Base-by-base conservation (phyloP, 2,888 invertebrate species). In the Sclerodermus sp. region DNA sequence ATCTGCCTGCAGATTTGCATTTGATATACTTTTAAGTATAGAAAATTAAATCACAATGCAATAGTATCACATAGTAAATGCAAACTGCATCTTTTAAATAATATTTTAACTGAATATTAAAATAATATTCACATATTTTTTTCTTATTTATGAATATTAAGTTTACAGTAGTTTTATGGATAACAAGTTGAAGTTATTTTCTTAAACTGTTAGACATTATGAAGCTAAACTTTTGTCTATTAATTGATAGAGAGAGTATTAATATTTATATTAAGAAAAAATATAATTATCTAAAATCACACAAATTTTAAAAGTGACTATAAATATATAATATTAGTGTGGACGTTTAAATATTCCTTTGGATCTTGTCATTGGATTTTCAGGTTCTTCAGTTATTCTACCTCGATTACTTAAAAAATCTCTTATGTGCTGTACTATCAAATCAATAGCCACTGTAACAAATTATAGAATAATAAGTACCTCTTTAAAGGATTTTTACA, bases 391-490 rank as follows among this genome's bases (percentile, higher is more conserved):
- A 17, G 68, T 66, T 52, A 70, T 62, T 52, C 70, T 73, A 64
- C 79, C 78, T 32, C 84, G 82, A 72, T 84, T 84, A 70, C 85
- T 87, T 70, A 96, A 81, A 73, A 94, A 87, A 77, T 96, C 96
- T 66, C 93, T 89, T 77, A 97, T 96, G 79, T 96, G 96, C 80
- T 96, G 96, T 43, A 97, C 96, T 74, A 97, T 96, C 79, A 97
- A 83, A 77, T 96, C 95, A 75, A 97, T 96, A 62, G 97, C 97
- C 79, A 97, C 97, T 96, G 87, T 52, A 89, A 87, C 71, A 75
- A 74, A 76, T n/a, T n/a, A 67, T 44, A 47, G 40, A 42, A 58
- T 41, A 48, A 32, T 23, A 5, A 23, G 8, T 23, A 23, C 8
- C 4, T 23, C 3, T 3, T 8, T 8, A 23, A 23, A 23, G 23